A percentile compares a stretch with the other conserved stretches of the same genome.
These are phyloP conservation scores for Coenonympha glycerion DNA, from an alignment of 2,888 invertebrate genomes.

Conservation along the genomic window DNA sequence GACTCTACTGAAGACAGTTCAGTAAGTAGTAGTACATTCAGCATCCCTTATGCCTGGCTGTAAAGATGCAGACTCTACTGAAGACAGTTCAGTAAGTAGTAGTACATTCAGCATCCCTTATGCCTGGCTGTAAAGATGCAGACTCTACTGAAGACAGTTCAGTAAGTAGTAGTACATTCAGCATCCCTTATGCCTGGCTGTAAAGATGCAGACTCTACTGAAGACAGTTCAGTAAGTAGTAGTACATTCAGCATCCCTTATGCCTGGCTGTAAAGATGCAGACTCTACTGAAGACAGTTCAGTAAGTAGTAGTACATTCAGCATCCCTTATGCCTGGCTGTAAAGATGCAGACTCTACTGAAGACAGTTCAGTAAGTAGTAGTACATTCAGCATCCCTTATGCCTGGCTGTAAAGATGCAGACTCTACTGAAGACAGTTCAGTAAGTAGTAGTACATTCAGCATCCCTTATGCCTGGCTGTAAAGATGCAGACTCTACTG, in stretches of 20 bases:
- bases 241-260: too few relatives aligned
- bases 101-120: too few relatives aligned
- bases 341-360: slow-evolving; percentile 73
- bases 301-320: slow-evolving; percentile 52
- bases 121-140: too few relatives aligned
- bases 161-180: slow-evolving; percentile 52
- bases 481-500: slow-evolving; percentile 73
- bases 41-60: too few relatives aligned
- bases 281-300: slow-evolving; percentile 74
- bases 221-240: slow-evolving; percentile 72
- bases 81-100: slow-evolving; percentile 72
- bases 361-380: slow-evolving; percentile 72
- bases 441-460: slow-evolving; percentile 52
- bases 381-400: too few relatives aligned
- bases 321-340: too few relatives aligned
- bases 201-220: slow-evolving; percentile 73
- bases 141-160: slow-evolving; percentile 74
- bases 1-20: slow-evolving; percentile 74
- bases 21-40: slow-evolving; percentile 52
- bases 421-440: slow-evolving; percentile 74
- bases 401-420: too few relatives aligned
- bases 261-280: too few relatives aligned
- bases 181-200: too few relatives aligned
- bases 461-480: too few relatives aligned
- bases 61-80: slow-evolving; percentile 73